Base-by-base conservation (phyloP, 2,888 invertebrate species). In the Patella ulyssiponensis region DNA sequence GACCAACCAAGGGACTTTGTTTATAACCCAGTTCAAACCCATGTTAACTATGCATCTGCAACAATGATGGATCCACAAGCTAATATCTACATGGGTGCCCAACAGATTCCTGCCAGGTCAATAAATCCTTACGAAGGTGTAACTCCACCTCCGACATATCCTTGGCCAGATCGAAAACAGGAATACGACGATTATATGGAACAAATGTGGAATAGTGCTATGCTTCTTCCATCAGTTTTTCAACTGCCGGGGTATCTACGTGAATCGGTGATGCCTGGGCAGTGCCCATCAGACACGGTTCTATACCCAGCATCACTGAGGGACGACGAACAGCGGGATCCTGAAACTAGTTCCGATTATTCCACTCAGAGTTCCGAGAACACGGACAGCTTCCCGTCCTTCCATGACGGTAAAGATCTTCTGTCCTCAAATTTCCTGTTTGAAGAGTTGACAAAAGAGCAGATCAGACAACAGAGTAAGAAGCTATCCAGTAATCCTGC, bases 381-480 rank as follows among this genome's bases (percentile, higher is more conserved):
- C n/a, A 23, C 72, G 20, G 75, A 77, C 27, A 72, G 74, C 23
- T 81, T 81, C 71, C 83, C 83, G 1, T 73, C 78, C 44, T 81
- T 83, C 77, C 81, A 83, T 27, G 83, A 83, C 71, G 78, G 77
- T 23, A 77, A 79, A 33, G 81, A 79, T 44, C 69, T 78, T 11
- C 77, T 81, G 71, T 71, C 79, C 33, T 80, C 81, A 52, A 77
- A 78, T 7, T 78, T 80, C 15, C 64, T 80, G 14, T 74, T 82
- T n/a, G 83, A 83, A 58, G 78, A 80, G 69, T 75, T 83, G 44
- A 80, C 81, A n/a, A 81, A 82, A 58, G 79, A 81, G 73, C 83
- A 83, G 75, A 79, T 83, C 54, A 71, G 76, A 14, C 73, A 72
- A 9, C 80, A 75, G 52, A 69, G 76, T 52, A 27, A 64, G 58